Conservation (phyloP, 2,113 vertebrate species). For the Andinoacara biseriatus region DNA sequence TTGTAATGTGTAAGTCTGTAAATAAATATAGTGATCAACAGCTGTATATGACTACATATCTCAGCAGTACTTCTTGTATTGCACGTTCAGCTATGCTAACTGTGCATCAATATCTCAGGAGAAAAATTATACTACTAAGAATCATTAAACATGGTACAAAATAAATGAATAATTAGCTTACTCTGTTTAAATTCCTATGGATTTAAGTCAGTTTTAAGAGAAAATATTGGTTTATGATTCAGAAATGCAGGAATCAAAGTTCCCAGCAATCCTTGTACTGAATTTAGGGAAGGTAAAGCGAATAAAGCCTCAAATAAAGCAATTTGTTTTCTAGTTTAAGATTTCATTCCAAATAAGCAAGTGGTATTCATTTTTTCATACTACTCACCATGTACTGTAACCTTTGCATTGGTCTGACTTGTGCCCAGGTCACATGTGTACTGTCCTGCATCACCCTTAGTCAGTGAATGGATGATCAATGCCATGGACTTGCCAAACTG, state of each 20-base stretch:
- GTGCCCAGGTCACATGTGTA: constrained; percentile 89
- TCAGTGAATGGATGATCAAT: constrained; percentile 85
- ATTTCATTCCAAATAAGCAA: neutral
- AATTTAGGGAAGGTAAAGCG: neutral
- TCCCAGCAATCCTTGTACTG: neutral
- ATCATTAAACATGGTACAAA: neutral
- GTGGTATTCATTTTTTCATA: neutral
- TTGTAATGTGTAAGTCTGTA: constrained; percentile 88
- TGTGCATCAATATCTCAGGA: neutral
- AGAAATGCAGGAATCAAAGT: neutral
- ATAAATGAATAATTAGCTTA: neutral
- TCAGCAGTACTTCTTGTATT: neutral
- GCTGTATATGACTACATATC: neutral
- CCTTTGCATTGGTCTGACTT: constrained; percentile 86
- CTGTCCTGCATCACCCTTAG: constrained; percentile 85
- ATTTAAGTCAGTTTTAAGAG: no score
- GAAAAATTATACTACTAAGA: neutral
- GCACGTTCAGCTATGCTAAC: neutral
- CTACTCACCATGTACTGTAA: constrained; percentile 87
- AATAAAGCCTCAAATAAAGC: neutral
- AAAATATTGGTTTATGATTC: neutral
- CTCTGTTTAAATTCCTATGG: neutral
- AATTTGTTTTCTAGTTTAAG: neutral
- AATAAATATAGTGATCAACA: neutral
- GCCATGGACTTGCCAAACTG: constrained; percentile 82